phyloP scores from a whole-genome alignment of 2,797 vertebrate genomes.

The Carduelis carduelis region DNA sequence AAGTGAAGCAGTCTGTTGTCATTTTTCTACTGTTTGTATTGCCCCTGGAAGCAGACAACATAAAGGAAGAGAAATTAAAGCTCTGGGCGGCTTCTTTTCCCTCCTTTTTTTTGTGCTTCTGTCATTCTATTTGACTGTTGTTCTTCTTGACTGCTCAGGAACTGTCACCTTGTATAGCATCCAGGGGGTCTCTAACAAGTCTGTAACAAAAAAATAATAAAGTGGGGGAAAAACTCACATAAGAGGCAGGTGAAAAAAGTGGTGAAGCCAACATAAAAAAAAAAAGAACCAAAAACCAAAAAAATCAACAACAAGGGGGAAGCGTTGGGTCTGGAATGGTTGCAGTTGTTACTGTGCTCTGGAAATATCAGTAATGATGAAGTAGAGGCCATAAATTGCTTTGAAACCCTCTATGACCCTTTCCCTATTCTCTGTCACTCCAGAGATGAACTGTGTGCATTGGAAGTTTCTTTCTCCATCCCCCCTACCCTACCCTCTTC shows the following conservation, averaged over 20 bases:
- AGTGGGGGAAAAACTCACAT: not conserved
- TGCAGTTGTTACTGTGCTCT: not conserved
- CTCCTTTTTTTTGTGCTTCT: constrained; percentile 2
- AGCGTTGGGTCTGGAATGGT: not conserved
- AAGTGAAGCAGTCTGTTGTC: not conserved
- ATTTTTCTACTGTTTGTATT: constrained; percentile 25
- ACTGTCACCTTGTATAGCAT: not conserved
- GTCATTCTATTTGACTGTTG: not conserved
- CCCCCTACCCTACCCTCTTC: not conserved
- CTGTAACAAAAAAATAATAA: constrained; percentile 2
- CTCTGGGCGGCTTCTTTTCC: constrained; percentile 1
- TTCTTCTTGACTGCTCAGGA: not conserved
- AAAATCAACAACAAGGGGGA: not conserved
- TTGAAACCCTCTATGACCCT: constrained; percentile 15
- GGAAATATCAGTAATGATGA: constrained; percentile 29
- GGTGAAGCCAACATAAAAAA: not conserved
- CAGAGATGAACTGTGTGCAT: not conserved
- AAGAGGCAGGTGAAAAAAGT: not conserved
- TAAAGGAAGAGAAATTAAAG: constrained; percentile 10
- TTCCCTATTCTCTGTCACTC: constrained; percentile 17
- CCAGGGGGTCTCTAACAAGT: not conserved
- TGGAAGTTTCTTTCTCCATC: not conserved
- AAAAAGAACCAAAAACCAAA: not conserved
- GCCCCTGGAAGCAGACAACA: not conserved
- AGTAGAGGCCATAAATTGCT: constrained; percentile 36